Evolutionary conservation across 2,888 invertebrate species (phyloP).

Genomic region (Spisula solida): DNA sequence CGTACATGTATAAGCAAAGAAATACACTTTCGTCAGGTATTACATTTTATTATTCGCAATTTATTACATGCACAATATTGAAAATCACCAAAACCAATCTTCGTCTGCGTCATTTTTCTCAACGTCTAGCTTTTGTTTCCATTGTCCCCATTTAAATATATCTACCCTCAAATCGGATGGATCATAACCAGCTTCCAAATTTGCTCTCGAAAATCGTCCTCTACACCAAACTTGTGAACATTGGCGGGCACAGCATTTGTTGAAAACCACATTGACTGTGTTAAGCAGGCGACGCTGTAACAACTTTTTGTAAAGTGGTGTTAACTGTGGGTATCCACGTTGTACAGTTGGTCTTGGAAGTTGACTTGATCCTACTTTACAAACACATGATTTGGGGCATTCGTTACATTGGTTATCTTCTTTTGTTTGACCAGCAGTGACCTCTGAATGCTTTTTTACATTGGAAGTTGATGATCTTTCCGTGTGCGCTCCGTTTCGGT

Average conservation of each 20-base stretch:
- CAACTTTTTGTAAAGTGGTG: background rate
- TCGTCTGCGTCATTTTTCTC: background rate
- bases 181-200: background rate
- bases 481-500: background rate
- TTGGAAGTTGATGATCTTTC: no score
- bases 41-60: no score
- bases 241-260: background rate
- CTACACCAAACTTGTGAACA: background rate
- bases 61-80: no score
- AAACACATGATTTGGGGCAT: background rate
- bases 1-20: no score
- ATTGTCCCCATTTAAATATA: background rate
- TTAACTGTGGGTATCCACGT: background rate
- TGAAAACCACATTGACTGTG: background rate
- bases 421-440: background rate
- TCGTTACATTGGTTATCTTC: background rate
- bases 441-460: no score
- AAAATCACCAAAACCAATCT: conserved; percentile 18
- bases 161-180: background rate
- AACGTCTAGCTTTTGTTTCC: background rate
- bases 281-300: background rate
- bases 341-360: background rate
- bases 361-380: background rate
- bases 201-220: background rate
- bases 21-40: no score